Base-by-base conservation (phyloP, 2,888 invertebrate species). In the Tetragonisca angustula region DNA sequence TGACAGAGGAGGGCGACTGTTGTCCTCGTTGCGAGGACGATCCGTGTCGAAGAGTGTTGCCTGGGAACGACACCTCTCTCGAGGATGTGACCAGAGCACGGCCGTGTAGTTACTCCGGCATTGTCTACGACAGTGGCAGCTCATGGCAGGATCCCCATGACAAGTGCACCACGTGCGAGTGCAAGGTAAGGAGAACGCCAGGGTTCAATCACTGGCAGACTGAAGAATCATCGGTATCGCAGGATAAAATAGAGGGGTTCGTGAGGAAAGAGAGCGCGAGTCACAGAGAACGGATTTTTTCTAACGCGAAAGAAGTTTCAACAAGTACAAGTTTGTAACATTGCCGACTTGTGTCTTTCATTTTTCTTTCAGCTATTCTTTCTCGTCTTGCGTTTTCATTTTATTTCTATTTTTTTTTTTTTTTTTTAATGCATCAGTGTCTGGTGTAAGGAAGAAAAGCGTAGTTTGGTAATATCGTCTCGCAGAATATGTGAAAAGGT, bases 1-100 rank as follows among this genome's bases (percentile, higher is more conserved):
- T 96, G 64, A 95, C 96, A 89, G 95, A 95, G 84, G 95, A 96
- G 19, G 97, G 96, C 9, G 97, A 96, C 95, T 98, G 97, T 95
- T 97, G 97, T 94, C 96, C 96, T 56, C 95, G 96, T 79, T 97
- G 97, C 94, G 96, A 96, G 92, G 96, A 96, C 94, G 97, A 97
- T 95, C 94, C 94, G 50, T 95, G 95, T 87, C 93, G 93, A n/a
- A 92, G 95, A 84, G 92, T 92, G 79, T 85, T 90, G 84, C 91
- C 88, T 64, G 91, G 79, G 32, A 91, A 92, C 83, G 94, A 93
- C 79, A 95, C 95, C 61, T 92, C 94, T 83, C 91, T 94, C 78
- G 95, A 95, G 76, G 79, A 89, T 62, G 84, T 91, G 70, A 91
- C 81, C 67, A 86, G 85, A 73, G 93, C 94, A 73, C 95, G 95